Conservation (phyloP, 2,888 invertebrate genomes). For the Darwinula stevensoni region DNA sequence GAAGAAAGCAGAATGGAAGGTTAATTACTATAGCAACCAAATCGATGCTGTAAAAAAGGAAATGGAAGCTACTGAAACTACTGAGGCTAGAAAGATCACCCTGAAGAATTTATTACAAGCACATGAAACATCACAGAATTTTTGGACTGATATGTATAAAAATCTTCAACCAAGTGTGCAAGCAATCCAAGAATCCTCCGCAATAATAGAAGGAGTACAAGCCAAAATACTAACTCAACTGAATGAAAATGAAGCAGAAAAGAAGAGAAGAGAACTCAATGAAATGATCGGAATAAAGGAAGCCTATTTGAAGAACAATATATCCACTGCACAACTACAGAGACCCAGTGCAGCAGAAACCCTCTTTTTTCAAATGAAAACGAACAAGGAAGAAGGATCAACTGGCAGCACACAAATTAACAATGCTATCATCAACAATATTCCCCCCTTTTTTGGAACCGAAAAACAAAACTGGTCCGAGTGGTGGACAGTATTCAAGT, state of each 20-base stretch:
- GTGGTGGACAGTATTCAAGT: too few species aligned
- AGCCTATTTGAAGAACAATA: conserved; percentile 1
- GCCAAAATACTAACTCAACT: conserved; percentile 1
- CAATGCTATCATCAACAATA: conserved; percentile 1
- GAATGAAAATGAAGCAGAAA: conserved; percentile 1
- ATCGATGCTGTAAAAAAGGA: conserved; percentile 1
- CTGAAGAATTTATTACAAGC: conserved; percentile 1
- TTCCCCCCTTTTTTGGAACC: conserved; percentile 1
- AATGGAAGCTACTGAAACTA: conserved; percentile 1
- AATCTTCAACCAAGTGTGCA: conserved; percentile 2
- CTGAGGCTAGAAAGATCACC: conserved; percentile 2
- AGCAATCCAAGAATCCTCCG: conserved; percentile 1
- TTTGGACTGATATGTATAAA: conserved; percentile 2
- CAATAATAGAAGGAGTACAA: conserved; percentile 1
- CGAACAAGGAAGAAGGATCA: conserved; percentile 1
- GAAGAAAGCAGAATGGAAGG: conserved; percentile 1
- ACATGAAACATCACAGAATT: conserved; percentile 1
- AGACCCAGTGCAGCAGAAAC: conserved; percentile 2
- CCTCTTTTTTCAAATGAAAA: conserved; percentile 1
- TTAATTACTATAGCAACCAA: conserved; percentile 1
- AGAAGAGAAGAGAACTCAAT: conserved; percentile 2
- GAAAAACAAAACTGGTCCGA: conserved; percentile 1
- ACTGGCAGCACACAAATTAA: background rate
- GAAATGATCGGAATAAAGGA: conserved; percentile 1
- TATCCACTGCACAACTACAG: conserved; percentile 1